Evolutionary conservation across 2,113 vertebrate genomes (phyloP), one percentile per base, ranked within the genome.

Genomic region (Scortum barcoo): DNA sequence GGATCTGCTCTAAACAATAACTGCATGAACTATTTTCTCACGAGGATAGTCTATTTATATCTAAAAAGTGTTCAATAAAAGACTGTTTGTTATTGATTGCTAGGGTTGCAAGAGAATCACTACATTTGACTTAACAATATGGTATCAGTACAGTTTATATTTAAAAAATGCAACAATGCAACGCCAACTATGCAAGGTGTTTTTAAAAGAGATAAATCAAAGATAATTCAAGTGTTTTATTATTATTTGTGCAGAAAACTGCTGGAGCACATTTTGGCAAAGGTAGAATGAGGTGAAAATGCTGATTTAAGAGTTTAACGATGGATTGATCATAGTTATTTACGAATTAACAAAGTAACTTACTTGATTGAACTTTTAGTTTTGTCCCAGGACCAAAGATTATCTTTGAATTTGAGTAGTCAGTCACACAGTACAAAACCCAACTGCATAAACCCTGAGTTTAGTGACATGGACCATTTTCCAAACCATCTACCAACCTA

Each of bases 1-100:
- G 14, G 8, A 46, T 74, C 19, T 54, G 22, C 33, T 26, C 63
- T 50, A 3, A 40, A 36, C 86, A 87, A 81, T 24, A 89, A 83
- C 61, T 24, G 42, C 7, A 30, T 10, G 9, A 7, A 36, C 51
- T 33, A 3, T 22, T 76, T 28, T 7, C 44, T 22, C 50, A 51
- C 22, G 20, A 9, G 8, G 19, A 46, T 46, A 6, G 14, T 5
- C 44, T 51, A 26, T 24, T 24, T 24, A 54, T 3, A 54, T 54
- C 12, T 11, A 3, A 12, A 54, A 24, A 24, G 50, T 2, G 9
- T 42, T 42, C 12, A 6, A 10, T 42, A 42, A 10, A 42, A 11
- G 12, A 44, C 16, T 4, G 12, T 14, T 44, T 44, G 3, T 44
- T 44, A 44, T 44, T 14, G 13, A 3, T 54, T 26, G n/a, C 26